These are phyloP conservation scores for Onthophagus taurus DNA, from an alignment of 1,140 invertebrate species.

Conservation along the genomic window DNA sequence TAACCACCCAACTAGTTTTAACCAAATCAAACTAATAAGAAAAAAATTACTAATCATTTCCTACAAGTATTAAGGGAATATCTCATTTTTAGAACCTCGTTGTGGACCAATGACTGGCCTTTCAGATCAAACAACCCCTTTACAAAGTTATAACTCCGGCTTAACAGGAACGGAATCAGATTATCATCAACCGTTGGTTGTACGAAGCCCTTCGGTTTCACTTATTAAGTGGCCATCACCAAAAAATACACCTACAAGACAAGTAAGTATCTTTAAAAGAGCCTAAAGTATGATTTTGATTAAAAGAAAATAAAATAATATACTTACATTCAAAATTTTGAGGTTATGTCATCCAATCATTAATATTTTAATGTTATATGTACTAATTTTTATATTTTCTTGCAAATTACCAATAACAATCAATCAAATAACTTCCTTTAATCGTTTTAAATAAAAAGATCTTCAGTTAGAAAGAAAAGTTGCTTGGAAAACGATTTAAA, in stretches of 20 bases:
- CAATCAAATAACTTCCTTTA: not conserved
- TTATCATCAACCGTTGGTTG: constrained; percentile 42
- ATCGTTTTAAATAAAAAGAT: no score
- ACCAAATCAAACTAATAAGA: no score
- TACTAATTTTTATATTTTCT: not conserved
- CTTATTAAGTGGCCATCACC: constrained; percentile 39
- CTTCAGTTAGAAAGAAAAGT: no score
- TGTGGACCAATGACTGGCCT: constrained; percentile 45
- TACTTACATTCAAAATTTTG: no score
- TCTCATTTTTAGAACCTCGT: constrained; percentile 39
- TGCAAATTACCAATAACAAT: not conserved
- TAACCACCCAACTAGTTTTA: no score
- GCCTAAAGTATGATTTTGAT: no score
- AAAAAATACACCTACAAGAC: constrained; percentile 31
- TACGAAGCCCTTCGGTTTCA: constrained; percentile 42
- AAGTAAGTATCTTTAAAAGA: constrained; percentile 24
- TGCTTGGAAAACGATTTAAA: no score
- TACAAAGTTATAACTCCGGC: constrained; percentile 34
- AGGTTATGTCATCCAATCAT: no score
- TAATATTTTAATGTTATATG: no score
- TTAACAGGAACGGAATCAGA: constrained; percentile 41
- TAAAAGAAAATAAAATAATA: no score
- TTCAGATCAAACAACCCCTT: constrained; percentile 28
- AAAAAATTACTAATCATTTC: no score
- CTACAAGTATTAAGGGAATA: no score